phyloP scores from a whole-genome alignment of 2,888 invertebrate genomes.

The Apodemia zela region DNA sequence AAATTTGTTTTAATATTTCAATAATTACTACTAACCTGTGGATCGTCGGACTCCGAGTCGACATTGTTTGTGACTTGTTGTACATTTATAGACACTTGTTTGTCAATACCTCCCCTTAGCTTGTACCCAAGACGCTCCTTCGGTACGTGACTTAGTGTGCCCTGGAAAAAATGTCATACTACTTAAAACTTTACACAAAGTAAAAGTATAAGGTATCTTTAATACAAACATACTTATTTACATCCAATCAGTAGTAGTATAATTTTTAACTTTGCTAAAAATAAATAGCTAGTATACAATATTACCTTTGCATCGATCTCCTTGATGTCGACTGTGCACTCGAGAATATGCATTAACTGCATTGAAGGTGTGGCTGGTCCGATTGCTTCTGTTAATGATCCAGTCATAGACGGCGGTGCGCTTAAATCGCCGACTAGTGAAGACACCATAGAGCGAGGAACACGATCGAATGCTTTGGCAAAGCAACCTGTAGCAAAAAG shows the following conservation, averaged over 20 bases:
- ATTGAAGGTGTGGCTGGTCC: conserved; percentile 82
- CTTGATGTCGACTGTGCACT: conserved; percentile 95
- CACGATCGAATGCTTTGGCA: conserved; percentile 95
- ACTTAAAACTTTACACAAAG: no score
- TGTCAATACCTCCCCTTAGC: conserved; percentile 90
- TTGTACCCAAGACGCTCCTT: conserved; percentile 93
- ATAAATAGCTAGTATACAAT: neutral
- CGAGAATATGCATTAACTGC: conserved; percentile 89
- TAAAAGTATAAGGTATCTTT: no score
- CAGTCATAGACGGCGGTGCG: conserved; percentile 83
- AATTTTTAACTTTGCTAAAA: no score
- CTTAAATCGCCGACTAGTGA: conserved; percentile 85
- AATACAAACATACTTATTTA: no score
- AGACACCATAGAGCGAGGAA: conserved; percentile 90
- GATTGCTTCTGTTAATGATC: conserved; percentile 77
- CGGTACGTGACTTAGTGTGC: conserved; percentile 90
- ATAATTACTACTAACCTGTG: conserved; percentile 47
- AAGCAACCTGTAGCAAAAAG: conserved; percentile 85
- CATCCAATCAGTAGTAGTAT: no score
- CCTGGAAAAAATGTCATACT: conserved; percentile 56
- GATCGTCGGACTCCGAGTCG: conserved; percentile 61
- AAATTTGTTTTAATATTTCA: no score
- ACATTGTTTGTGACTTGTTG: conserved; percentile 84
- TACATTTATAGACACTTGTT: conserved; percentile 93
- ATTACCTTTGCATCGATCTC: conserved; percentile 91